phyloP scores from a whole-genome alignment of 2,113 vertebrate species.

The Mesocricetus auratus region DNA sequence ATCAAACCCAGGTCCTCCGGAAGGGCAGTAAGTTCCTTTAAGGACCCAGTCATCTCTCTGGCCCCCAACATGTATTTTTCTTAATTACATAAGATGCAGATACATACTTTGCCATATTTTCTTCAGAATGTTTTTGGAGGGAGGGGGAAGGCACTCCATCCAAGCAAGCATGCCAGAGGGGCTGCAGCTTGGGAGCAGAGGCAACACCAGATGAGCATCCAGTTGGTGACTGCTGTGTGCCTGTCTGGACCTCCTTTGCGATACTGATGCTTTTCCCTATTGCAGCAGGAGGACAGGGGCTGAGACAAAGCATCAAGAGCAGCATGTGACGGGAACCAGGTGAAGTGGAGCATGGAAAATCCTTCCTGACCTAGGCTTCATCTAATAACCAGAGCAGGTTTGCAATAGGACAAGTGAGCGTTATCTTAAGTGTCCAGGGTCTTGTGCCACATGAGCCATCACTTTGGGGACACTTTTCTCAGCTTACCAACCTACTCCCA shows the following conservation, averaged over 20 bases:
- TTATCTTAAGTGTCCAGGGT: neutral
- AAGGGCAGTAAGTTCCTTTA: neutral
- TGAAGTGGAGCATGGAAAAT: too few relatives aligned
- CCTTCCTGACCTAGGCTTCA: neutral
- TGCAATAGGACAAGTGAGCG: neutral
- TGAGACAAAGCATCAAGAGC: too few relatives aligned
- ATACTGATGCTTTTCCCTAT: neutral
- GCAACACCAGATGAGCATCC: neutral
- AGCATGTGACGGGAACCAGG: too few relatives aligned
- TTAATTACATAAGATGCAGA: constrained; percentile 20
- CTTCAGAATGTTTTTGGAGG: neutral
- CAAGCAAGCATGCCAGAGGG: neutral
- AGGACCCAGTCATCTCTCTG: neutral
- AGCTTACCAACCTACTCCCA: neutral
- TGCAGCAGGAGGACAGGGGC: too few relatives aligned
- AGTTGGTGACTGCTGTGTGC: too few relatives aligned
- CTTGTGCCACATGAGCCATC: neutral
- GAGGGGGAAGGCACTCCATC: neutral
- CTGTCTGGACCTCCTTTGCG: neutral
- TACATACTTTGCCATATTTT: neutral
- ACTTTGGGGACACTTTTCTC: neutral
- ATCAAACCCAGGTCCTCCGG: neutral
- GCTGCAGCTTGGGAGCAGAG: neutral
- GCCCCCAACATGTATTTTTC: neutral
- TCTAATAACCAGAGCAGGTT: neutral